Evolutionary conservation across 2,797 vertebrate genomes (phyloP).

Genomic region (Gouania willdenowi): DNA sequence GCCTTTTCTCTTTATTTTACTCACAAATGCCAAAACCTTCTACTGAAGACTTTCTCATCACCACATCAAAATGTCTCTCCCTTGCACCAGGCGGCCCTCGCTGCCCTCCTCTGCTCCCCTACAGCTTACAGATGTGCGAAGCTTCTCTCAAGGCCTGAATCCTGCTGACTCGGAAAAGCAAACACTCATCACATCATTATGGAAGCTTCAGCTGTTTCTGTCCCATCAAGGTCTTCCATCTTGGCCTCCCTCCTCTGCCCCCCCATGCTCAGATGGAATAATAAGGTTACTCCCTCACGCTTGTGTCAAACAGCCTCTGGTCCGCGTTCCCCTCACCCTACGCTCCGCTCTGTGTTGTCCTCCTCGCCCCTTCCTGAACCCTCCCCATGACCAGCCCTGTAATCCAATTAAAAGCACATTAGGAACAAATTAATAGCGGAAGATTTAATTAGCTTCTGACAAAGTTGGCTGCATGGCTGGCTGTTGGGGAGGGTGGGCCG

Average conservation of each 20-base stretch:
- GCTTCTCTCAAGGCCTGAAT: constrained; percentile 22
- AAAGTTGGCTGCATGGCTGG: constrained; percentile 50
- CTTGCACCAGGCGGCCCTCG: constrained; percentile 5
- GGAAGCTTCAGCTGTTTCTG: constrained; percentile 20
- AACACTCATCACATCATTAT: constrained; percentile 34
- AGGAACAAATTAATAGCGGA: constrained; percentile 71
- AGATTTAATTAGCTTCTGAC: constrained; percentile 77
- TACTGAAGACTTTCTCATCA: constrained; percentile 36
- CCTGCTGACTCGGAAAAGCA: constrained; percentile 43
- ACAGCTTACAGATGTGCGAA: constrained; percentile 21
- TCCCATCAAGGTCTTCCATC: neutral
- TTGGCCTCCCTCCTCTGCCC: neutral
- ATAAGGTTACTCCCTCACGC: constrained; percentile 30
- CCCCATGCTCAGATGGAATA: constrained; percentile 12
- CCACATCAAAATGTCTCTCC: constrained; percentile 39
- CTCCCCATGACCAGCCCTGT: constrained; percentile 59
- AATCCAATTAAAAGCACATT: constrained; percentile 81
- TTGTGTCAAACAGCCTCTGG: constrained; percentile 36
- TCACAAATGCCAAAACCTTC: constrained; percentile 22
- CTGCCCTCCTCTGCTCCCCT: neutral
- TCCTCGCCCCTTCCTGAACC: constrained; percentile 57
- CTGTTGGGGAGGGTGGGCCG: constrained; percentile 14
- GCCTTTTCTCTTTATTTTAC: constrained; percentile 30
- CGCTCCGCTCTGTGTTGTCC: constrained; percentile 27
- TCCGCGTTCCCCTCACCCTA: constrained; percentile 32